Percentiles rank a stretch among this genome's conserved stretches.
phyloP scores from a whole-genome alignment of 1,140 invertebrate genomes.

The Lucilia cuprina region DNA sequence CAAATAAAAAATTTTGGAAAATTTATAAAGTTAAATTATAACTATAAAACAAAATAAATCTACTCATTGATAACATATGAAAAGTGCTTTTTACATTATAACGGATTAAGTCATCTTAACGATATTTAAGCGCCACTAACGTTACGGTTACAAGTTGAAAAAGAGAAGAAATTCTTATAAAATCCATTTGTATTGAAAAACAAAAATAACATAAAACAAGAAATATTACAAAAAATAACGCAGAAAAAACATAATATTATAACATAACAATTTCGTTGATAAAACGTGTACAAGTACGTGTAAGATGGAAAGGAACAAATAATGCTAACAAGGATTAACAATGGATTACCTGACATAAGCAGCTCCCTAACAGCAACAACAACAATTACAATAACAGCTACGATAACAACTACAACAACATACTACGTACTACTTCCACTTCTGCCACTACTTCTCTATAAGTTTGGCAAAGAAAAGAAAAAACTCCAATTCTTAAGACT shows the following conservation, averaged over 20 bases:
- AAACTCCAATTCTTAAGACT: neutral
- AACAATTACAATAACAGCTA: neutral
- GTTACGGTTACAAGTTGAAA: neutral
- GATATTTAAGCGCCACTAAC: neutral
- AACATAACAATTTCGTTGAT: constrained; percentile 25
- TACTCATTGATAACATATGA: too few relatives aligned
- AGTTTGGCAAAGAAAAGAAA: neutral
- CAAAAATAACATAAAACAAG: neutral
- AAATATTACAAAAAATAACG: too few relatives aligned
- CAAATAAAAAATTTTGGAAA: neutral
- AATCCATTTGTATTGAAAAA: neutral
- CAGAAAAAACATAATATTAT: neutral
- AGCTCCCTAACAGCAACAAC: neutral
- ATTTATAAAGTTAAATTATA: neutral
- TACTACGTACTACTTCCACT: neutral
- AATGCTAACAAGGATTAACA: constrained; percentile 36
- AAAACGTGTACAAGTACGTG: constrained; percentile 19
- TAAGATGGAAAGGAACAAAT: constrained; percentile 20
- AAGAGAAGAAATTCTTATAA: neutral
- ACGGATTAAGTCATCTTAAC: neutral
- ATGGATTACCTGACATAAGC: constrained; percentile 36
- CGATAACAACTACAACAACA: neutral
- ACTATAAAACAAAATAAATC: neutral
- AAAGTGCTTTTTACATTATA: neutral
- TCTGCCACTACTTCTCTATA: neutral